phyloP scores from a whole-genome alignment of 2,888 invertebrate species.

The Imbricaverruca yamaguchii region DNA sequence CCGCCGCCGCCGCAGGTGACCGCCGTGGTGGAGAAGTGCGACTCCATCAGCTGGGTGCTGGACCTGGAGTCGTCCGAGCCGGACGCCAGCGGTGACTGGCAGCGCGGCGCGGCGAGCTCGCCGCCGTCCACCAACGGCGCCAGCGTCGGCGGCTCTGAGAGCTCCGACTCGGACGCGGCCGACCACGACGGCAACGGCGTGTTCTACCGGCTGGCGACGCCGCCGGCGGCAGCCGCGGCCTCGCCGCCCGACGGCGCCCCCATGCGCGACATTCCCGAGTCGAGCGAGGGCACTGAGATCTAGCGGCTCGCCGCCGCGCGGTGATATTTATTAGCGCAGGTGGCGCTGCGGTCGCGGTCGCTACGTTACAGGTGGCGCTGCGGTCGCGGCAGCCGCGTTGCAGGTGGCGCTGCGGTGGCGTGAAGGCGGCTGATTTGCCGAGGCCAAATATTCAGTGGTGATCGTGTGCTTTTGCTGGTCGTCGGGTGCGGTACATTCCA shows the following conservation, averaged over 20 bases:
- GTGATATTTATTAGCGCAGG: neutral
- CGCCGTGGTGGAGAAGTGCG: constrained; percentile 75
- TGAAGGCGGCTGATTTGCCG: neutral
- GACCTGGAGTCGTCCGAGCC: constrained; percentile 52
- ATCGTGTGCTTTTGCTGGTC: neutral
- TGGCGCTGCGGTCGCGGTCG: neutral
- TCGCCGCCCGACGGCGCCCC: neutral
- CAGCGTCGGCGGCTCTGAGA: neutral
- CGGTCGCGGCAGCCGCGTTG: neutral
- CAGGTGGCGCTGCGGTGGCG: neutral
- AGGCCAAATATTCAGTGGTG: constrained; percentile 7
- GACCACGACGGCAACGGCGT: neutral
- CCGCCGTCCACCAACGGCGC: constrained; percentile 9
- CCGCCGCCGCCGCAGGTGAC: constrained; percentile 46
- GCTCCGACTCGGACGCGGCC: constrained; percentile 9
- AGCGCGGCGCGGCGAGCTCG: neutral
- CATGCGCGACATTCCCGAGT: constrained; percentile 5
- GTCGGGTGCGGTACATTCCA: neutral
- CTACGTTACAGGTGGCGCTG: neutral
- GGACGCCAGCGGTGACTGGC: neutral
- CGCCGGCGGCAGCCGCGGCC: neutral
- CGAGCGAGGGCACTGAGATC: neutral
- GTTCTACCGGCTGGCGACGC: neutral
- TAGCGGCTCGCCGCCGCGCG: neutral
- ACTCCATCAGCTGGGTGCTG: constrained; percentile 79